These are phyloP conservation scores for Cromileptes altivelis DNA, from an alignment of 2,113 vertebrate genomes.

Conservation along the genomic window DNA sequence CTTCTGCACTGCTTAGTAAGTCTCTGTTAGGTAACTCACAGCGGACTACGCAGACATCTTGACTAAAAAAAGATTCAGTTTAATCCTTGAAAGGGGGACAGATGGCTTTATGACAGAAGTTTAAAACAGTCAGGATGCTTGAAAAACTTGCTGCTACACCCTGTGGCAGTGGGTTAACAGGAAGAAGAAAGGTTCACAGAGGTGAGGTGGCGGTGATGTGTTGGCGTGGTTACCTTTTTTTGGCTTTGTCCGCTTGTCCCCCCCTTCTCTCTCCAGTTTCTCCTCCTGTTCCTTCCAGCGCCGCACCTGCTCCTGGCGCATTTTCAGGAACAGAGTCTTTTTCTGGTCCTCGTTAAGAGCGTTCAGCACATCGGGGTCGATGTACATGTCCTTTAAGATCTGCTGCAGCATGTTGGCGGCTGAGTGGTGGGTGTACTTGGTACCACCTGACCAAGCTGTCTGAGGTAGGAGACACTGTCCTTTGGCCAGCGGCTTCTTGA, in stretches of 20 bases:
- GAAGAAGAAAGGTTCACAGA: conserved; percentile 17
- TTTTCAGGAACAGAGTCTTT: conserved; percentile 87
- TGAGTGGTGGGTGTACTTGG: neutral
- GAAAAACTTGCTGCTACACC: conserved; percentile 47
- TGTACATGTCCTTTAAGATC: conserved; percentile 89
- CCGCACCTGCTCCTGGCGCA: conserved; percentile 87
- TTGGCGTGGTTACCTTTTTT: conserved; percentile 77
- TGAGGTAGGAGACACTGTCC: conserved; percentile 35
- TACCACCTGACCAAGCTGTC: neutral
- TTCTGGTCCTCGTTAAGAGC: conserved; percentile 88
- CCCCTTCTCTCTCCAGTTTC: conserved; percentile 75
- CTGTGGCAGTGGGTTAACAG: conserved; percentile 1
- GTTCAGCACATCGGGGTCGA: conserved; percentile 85
- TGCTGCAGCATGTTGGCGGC: conserved; percentile 85
- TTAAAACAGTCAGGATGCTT: neutral
- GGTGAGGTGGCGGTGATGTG: neutral
- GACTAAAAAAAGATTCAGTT: neutral
- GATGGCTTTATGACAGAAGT: conserved; percentile 21
- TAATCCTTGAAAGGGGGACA: neutral
- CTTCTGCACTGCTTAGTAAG: conserved; percentile 25
- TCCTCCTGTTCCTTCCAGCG: conserved; percentile 87
- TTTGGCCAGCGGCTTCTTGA: conserved; percentile 54
- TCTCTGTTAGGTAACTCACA: conserved; percentile 12
- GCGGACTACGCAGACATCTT: conserved; percentile 14
- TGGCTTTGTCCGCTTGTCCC: conserved; percentile 60